Evolutionary conservation across 2,113 vertebrate species (phyloP).

Genomic region (Muntiacus muntjak): DNA sequence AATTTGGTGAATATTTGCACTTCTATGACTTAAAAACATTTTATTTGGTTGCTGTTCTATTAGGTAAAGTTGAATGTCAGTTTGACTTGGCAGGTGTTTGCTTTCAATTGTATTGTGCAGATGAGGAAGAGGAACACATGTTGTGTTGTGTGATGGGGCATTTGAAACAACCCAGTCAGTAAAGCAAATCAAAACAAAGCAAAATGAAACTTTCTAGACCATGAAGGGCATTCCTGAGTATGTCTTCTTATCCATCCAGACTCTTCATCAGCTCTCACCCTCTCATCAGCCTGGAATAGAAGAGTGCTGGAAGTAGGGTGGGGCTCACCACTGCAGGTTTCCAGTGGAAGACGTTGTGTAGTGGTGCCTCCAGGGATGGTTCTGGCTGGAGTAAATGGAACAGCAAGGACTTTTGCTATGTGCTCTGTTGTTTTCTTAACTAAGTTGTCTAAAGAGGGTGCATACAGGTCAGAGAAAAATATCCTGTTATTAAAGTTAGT

Average conservation of each 20-base stretch:
- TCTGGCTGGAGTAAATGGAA: not conserved
- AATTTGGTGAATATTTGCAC: not conserved
- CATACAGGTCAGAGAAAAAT: not conserved
- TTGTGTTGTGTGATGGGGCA: not conserved
- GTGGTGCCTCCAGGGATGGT: not conserved
- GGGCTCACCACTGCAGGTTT: not conserved
- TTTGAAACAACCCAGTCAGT: not conserved
- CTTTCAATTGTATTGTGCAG: not conserved
- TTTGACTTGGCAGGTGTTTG: not conserved
- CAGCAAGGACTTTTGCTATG: not conserved
- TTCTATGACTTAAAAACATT: not conserved
- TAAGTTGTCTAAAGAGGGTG: not conserved
- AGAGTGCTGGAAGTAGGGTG: not conserved
- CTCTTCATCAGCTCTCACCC: not conserved
- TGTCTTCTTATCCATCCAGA: not conserved
- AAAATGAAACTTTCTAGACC: not conserved
- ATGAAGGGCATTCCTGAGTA: not conserved
- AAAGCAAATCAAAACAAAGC: not conserved
- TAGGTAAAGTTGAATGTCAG: not conserved
- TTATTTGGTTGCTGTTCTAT: not conserved
- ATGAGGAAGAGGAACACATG: not conserved
- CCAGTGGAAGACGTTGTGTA: not conserved
- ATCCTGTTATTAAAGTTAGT: not conserved
- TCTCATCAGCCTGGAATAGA: not conserved
- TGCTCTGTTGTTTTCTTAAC: not conserved